phyloP scores from a whole-genome alignment of 2,113 vertebrate genomes.

The Octodon degus region DNA sequence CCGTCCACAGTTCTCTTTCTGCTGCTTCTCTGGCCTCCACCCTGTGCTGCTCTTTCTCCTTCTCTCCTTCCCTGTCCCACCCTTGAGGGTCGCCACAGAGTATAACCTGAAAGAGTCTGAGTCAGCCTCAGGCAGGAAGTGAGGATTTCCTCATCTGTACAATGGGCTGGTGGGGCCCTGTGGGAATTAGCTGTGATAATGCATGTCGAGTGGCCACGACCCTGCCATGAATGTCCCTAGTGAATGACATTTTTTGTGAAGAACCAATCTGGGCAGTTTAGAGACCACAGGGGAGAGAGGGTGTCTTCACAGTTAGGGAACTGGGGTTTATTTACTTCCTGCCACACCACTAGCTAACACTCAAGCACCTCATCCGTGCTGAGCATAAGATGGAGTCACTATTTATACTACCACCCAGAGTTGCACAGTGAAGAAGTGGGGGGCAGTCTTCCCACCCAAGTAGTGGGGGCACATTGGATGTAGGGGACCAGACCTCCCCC shows the following conservation, averaged over 20 bases:
- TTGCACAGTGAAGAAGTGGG: rapidly evolving
- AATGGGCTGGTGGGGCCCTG: not conserved
- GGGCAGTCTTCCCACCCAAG: not conserved
- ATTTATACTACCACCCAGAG: not conserved
- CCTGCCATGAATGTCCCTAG: not conserved
- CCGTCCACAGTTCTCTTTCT: not conserved
- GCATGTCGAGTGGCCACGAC: not conserved
- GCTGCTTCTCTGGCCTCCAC: not conserved
- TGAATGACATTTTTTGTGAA: not conserved
- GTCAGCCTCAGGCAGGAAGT: not conserved
- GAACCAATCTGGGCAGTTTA: not conserved
- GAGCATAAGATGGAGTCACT: not conserved
- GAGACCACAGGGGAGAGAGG: not conserved
- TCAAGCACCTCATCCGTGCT: rapidly evolving
- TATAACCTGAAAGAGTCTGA: not conserved
- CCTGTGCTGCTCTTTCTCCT: not conserved
- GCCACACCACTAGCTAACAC: too few species aligned
- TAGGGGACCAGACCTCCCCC: not conserved
- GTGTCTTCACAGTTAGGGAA: not conserved
- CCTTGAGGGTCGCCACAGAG: not conserved
- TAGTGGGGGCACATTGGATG: rapidly evolving
- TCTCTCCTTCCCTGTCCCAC: not conserved
- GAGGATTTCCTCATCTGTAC: not conserved
- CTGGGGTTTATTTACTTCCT: not conserved
- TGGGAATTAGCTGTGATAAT: not conserved